phyloP scores from a whole-genome alignment of 2,888 invertebrate genomes.

The Electrophaes corylata region DNA sequence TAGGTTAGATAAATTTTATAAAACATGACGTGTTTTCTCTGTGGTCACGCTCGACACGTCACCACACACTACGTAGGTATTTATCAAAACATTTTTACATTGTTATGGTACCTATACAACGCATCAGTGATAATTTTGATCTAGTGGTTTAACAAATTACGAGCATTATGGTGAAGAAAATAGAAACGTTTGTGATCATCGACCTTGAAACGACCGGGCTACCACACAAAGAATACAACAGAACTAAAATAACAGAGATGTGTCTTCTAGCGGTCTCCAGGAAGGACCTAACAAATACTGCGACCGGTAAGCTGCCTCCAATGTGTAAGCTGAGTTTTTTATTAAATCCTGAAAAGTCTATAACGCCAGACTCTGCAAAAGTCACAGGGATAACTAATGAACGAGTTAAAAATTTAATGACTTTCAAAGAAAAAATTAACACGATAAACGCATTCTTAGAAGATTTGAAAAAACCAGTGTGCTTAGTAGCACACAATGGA shows the following conservation, averaged over 20 bases:
- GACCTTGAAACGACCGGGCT: constrained; percentile 90
- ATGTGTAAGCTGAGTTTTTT: constrained; percentile 88
- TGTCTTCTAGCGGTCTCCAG: constrained; percentile 86
- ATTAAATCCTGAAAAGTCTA: constrained; percentile 86
- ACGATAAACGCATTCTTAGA: constrained; percentile 86
- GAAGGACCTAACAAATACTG: constrained; percentile 67
- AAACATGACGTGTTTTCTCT: no score
- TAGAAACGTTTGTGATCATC: constrained; percentile 86
- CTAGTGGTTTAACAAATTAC: background rate
- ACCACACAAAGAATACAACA: constrained; percentile 80
- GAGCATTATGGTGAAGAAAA: constrained; percentile 16
- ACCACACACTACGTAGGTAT: no score
- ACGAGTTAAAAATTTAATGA: constrained; percentile 84
- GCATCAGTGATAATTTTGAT: background rate
- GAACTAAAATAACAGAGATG: constrained; percentile 88
- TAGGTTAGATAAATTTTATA: no score
- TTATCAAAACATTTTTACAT: no score
- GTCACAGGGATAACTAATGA: constrained; percentile 88
- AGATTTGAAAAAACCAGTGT: constrained; percentile 87
- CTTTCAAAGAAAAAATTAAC: constrained; percentile 84
- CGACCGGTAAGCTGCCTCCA: constrained; percentile 76
- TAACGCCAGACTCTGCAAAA: constrained; percentile 67
- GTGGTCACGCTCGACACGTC: no score
- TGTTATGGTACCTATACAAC: background rate
- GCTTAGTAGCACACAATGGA: constrained; percentile 94